phyloP scores from a whole-genome alignment of 2,113 vertebrate genomes.

The Clarias macrocephalus region DNA sequence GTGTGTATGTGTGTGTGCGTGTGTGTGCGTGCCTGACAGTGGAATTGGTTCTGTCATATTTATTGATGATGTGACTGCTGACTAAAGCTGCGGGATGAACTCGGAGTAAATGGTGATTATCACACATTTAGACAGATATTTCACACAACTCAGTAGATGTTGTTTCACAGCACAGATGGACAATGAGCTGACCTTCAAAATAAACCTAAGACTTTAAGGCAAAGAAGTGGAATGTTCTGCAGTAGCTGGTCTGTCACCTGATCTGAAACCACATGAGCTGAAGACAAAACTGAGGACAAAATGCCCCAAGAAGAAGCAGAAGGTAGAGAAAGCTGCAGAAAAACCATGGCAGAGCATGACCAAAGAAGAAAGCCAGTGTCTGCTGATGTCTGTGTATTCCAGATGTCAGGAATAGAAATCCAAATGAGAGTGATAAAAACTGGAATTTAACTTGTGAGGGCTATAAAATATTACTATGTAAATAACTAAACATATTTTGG shows the following conservation, averaged over 20 bases:
- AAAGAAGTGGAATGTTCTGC: too few species aligned
- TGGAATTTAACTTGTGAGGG: background rate
- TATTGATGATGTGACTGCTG: too few species aligned
- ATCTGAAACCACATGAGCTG: background rate
- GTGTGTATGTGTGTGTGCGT: too few species aligned
- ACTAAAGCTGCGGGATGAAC: too few species aligned
- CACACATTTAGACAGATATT: too few species aligned
- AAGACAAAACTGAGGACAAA: background rate
- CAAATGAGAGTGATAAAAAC: background rate
- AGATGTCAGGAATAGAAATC: background rate
- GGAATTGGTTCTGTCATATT: too few species aligned
- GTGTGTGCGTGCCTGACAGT: too few species aligned
- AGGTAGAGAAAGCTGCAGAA: background rate
- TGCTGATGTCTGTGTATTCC: background rate
- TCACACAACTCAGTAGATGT: too few species aligned
- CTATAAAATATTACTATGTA: background rate
- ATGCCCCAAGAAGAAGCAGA: background rate
- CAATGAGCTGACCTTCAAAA: too few species aligned
- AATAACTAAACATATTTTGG: background rate
- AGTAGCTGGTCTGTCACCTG: background rate
- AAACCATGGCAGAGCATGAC: background rate
- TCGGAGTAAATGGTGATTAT: too few species aligned
- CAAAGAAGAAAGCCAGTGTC: background rate
- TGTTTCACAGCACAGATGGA: too few species aligned
- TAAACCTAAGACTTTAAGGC: too few species aligned